Conservation (phyloP, 1,140 invertebrate genomes). For the Gonioctena quinquepunctata region DNA sequence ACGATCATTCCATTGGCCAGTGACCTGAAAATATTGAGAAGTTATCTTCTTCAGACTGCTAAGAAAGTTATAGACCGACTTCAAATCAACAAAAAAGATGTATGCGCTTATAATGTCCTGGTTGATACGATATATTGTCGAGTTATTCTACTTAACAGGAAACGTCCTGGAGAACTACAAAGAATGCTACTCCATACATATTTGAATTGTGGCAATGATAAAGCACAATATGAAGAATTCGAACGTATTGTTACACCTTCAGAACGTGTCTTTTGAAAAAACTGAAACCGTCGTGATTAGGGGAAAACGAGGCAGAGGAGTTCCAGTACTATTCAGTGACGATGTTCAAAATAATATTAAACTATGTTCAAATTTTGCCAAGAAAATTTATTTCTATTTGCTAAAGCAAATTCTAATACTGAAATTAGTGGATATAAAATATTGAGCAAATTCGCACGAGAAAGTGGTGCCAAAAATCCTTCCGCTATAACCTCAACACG, state of each 20-base stretch:
- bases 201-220: background rate
- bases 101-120: background rate
- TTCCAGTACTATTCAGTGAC: slow-evolving; percentile 14
- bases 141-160: slow-evolving; percentile 24
- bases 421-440: slow-evolving; percentile 24
- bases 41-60: background rate
- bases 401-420: background rate
- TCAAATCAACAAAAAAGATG: background rate
- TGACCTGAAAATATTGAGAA: slow-evolving; percentile 27
- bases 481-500: slow-evolving; percentile 32
- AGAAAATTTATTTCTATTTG: slow-evolving; percentile 30
- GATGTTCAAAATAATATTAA: slow-evolving; percentile 16
- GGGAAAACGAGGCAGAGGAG: slow-evolving; percentile 27
- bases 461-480: slow-evolving; percentile 24
- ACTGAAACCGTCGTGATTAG: slow-evolving; percentile 21
- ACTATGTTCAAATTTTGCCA: too few species aligned
- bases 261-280: slow-evolving; percentile 14
- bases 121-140: slow-evolving; percentile 25
- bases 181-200: slow-evolving; percentile 20
- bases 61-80: background rate
- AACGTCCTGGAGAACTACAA: slow-evolving; percentile 27
- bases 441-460: background rate
- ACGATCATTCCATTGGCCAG: slow-evolving; percentile 34
- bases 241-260: slow-evolving; percentile 8
- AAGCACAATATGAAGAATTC: slow-evolving; percentile 33